Base-by-base conservation (phyloP, 1,140 invertebrate genomes). In the Papilio helenus region DNA sequence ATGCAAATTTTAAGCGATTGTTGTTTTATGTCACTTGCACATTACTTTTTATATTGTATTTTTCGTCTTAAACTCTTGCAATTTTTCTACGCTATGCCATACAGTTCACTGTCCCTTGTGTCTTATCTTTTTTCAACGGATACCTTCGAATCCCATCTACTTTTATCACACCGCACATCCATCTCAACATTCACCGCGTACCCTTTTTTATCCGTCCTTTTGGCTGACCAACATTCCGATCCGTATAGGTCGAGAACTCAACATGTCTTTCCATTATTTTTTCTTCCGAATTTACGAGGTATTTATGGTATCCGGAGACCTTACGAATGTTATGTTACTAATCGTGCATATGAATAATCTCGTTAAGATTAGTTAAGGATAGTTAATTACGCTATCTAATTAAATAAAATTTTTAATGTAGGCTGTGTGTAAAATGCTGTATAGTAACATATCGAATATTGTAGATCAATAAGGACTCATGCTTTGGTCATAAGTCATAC, bases 131-230 rank as follows among this genome's bases (percentile, higher is more conserved):
- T 58, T 29, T 65, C 61, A 65, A 65, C 26, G 61, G 26, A 12
- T 65, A 65, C 26, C 12, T 65, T 26, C 61, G 26, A 29, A 65
- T 65, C 61, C 61, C 29, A 65, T 65, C 61, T 65, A 18, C 29
- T 65, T 65, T 65, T 65, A 65, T 65, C 61, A 65, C 26, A 29
- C 61, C 61, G 26, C 61, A 65, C 26, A 65, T 65, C 61, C 61
- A 65, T 65, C 61, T 65, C 26, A 65, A 65, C 61, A 65, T 61
- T 61, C 61, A 65, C 61, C 61, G 26, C 61, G 26, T 29, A 65
- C 61, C 61, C 61, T 65, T 65, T 61, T 65, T 65, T 65, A 65
- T 65, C 23, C 61, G 26, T 68, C 61, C 61, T 26, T 68, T 61
- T 68, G 23, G 61, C 26, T 29, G 61, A 68, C 61, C 61, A 68